Conservation (phyloP, 2,797 vertebrate genomes). For the Myiotriccus ornatus region DNA sequence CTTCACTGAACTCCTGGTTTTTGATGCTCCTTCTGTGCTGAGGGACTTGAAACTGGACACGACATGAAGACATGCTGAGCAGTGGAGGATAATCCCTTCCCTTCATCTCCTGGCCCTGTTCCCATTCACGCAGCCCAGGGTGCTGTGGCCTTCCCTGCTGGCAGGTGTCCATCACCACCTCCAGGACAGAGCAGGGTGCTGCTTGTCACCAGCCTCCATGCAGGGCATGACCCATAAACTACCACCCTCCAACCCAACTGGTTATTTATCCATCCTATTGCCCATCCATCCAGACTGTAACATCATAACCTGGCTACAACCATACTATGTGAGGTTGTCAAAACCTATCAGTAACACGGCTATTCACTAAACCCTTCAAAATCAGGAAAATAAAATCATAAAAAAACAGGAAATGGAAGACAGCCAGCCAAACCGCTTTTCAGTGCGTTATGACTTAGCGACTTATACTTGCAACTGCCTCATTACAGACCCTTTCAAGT, state of each 20-base stretch:
- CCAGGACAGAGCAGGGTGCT: background rate
- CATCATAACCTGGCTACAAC: background rate
- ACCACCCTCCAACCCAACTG: background rate
- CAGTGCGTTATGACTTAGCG: background rate
- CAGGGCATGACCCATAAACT: background rate
- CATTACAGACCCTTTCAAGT: background rate
- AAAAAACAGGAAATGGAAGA: background rate
- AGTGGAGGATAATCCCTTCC: background rate
- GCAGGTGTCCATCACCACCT: background rate
- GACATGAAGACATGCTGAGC: accelerated
- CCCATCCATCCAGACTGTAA: background rate
- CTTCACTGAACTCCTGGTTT: background rate
- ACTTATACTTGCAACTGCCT: background rate
- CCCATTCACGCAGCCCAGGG: accelerated
- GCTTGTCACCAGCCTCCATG: background rate
- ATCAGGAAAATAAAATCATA: background rate
- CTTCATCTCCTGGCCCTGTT: background rate
- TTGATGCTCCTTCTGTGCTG: background rate
- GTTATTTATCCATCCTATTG: background rate
- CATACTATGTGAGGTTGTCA: background rate
- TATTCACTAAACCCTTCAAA: background rate
- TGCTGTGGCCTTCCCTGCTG: background rate
- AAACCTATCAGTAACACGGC: background rate
- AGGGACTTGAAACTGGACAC: background rate
- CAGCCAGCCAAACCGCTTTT: background rate